Evolutionary conservation across 2,797 vertebrate genomes (phyloP).

Genomic region (Chelon labrosus): DNA sequence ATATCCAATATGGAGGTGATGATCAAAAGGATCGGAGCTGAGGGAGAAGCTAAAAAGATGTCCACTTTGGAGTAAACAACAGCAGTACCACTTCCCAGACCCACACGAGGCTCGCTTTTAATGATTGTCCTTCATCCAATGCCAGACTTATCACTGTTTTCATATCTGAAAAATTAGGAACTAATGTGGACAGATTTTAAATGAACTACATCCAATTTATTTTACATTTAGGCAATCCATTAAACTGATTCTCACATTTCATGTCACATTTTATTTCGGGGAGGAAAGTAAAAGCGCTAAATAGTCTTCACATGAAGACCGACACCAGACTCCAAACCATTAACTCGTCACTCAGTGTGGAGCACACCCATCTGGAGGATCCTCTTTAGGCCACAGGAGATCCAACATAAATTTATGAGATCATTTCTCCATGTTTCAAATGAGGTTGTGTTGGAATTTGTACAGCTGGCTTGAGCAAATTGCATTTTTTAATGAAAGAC

Average conservation of each 20-base stretch:
- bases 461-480: conserved; percentile 59
- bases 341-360: conserved; percentile 59
- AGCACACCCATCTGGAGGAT: conserved; percentile 68
- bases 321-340: conserved; percentile 60
- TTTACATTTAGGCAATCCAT: conserved; percentile 18
- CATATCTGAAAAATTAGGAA: conserved; percentile 17
- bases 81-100: conserved; percentile 60
- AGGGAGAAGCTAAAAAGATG: conserved; percentile 71
- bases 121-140: conserved; percentile 51
- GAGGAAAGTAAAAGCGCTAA: conserved; percentile 28
- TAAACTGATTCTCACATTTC: conserved; percentile 19
- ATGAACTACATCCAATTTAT: background rate
- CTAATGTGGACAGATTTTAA: background rate
- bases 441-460: conserved; percentile 43
- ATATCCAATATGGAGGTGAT: conserved; percentile 76
- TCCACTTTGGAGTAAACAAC: conserved; percentile 73
- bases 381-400: conserved; percentile 59
- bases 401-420: conserved; percentile 56
- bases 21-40: conserved; percentile 77
- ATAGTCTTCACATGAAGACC: conserved; percentile 43
- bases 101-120: conserved; percentile 48
- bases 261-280: conserved; percentile 1
- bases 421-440: conserved; percentile 46
- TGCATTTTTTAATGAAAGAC: conserved; percentile 64
- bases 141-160: conserved; percentile 25